phyloP scores from a whole-genome alignment of 2,113 vertebrate genomes.

The Planiliza haematocheilus region DNA sequence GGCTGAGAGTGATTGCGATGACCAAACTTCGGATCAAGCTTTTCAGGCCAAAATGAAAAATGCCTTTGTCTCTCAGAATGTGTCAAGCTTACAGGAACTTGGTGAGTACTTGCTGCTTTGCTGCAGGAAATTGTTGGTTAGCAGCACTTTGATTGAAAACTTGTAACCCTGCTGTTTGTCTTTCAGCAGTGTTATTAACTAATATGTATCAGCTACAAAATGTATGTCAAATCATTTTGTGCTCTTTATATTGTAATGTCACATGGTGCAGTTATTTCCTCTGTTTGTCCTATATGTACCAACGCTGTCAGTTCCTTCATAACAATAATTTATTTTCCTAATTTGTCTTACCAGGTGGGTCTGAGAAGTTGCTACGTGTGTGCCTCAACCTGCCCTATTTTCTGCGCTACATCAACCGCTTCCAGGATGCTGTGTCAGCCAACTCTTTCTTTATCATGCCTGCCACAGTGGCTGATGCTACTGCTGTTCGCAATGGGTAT shows the following conservation, averaged over 20 bases:
- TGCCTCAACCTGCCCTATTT: slow-evolving; percentile 99
- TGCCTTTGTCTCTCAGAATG: slow-evolving; percentile 97
- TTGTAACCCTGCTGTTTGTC: too few relatives aligned
- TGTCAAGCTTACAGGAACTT: slow-evolving; percentile 97
- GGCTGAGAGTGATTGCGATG: slow-evolving; percentile 93
- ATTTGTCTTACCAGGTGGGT: slow-evolving; percentile 86
- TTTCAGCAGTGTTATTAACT: too few relatives aligned
- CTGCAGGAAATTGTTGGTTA: background rate
- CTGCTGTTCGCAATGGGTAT: slow-evolving; percentile 97
- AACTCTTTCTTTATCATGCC: slow-evolving; percentile 99
- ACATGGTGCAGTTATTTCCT: too few relatives aligned
- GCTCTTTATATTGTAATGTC: too few relatives aligned
- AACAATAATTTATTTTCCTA: background rate
- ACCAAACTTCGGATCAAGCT: slow-evolving; percentile 91
- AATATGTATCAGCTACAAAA: too few relatives aligned
- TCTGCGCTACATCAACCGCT: slow-evolving; percentile 98
- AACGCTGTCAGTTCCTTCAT: background rate
- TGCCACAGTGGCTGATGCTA: slow-evolving; percentile 96
- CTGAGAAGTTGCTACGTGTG: slow-evolving; percentile 95
- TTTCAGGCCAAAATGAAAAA: slow-evolving; percentile 94
- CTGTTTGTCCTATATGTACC: background rate
- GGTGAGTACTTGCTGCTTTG: slow-evolving; percentile 82
- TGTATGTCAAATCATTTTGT: too few relatives aligned
- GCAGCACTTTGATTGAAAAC: too few relatives aligned
- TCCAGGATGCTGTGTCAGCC: slow-evolving; percentile 97